phyloP scores from a whole-genome alignment of 1,140 invertebrate species.

The Drosophila gunungcola region DNA sequence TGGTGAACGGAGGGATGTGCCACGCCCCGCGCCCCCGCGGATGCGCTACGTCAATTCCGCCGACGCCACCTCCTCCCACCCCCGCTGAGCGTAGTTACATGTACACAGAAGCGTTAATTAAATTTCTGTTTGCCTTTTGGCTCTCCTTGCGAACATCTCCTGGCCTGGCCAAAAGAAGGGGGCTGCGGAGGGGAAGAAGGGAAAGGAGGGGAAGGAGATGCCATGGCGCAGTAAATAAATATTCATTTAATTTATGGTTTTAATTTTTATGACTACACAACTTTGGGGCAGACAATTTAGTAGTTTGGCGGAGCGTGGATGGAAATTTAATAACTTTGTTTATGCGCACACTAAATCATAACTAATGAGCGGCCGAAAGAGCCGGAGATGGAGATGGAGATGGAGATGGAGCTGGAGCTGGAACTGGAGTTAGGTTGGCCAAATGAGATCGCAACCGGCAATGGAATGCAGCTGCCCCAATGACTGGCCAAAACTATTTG shows the following conservation, averaged over 20 bases:
- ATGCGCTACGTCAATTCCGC: conserved; percentile 1
- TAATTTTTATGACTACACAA: conserved; percentile 83
- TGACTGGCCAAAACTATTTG: conserved; percentile 72
- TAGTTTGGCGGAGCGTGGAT: conserved; percentile 79
- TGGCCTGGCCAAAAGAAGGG: conserved; percentile 7
- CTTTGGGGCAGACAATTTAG: conserved; percentile 80
- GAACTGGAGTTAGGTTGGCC: conserved; percentile 7
- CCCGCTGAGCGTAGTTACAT: conserved; percentile 75
- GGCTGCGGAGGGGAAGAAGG: background rate
- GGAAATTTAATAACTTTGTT: conserved; percentile 83
- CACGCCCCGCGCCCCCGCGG: conserved; percentile 17
- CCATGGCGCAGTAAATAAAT: conserved; percentile 70
- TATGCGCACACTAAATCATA: conserved; percentile 83
- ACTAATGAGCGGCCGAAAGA: conserved; percentile 68
- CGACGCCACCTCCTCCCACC: conserved; percentile 26
- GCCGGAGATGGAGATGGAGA: conserved; percentile 5
- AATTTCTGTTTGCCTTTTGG: conserved; percentile 69
- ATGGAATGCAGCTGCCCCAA: conserved; percentile 49
- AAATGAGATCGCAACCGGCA: conserved; percentile 7
- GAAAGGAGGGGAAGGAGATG: conserved; percentile 1
- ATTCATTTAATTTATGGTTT: conserved; percentile 83
- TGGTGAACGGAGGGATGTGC: conserved; percentile 1
- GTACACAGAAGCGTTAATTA: conserved; percentile 82
- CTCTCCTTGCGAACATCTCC: conserved; percentile 46
- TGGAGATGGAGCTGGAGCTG: background rate